These are phyloP conservation scores for Alosa sapidissima DNA, from an alignment of 2,797 vertebrate genomes.

Conservation along the genomic window DNA sequence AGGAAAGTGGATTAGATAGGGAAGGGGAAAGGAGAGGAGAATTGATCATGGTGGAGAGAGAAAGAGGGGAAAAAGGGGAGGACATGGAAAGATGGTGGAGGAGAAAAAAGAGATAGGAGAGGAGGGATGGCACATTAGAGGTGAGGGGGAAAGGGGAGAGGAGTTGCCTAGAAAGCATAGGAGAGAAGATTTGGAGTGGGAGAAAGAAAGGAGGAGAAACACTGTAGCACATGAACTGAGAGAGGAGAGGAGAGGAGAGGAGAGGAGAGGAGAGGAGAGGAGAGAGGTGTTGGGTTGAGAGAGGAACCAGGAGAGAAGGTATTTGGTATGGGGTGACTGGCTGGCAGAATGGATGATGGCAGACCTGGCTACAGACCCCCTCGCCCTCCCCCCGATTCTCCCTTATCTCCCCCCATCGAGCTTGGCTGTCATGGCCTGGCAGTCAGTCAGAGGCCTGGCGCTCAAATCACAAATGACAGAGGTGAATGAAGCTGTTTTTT, in stretches of 20 bases:
- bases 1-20: neutral
- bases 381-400: neutral
- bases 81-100: conserved; percentile 54
- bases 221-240: neutral
- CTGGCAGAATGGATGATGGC: neutral
- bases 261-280: conserved; percentile 23
- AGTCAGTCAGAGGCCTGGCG: conserved; percentile 68
- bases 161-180: conserved; percentile 48
- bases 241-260: conserved; percentile 55
- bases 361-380: neutral
- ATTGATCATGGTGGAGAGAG: neutral
- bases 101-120: neutral
- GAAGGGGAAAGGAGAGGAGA: neutral
- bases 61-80: neutral
- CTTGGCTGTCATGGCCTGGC: conserved; percentile 67
- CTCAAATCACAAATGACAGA: conserved; percentile 72
- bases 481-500: conserved; percentile 77
- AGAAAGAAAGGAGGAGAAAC: neutral
- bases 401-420: conserved; percentile 42
- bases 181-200: conserved; percentile 72
- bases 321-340: neutral
- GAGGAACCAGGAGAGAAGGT: neutral
- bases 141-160: conserved; percentile 13
- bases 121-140: conserved; percentile 50
- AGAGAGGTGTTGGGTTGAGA: conserved; percentile 29